Evolutionary conservation across 2,113 vertebrate genomes (phyloP), one percentile per base, ranked within the genome.

Genomic region (Macheiramphus alcinus): DNA sequence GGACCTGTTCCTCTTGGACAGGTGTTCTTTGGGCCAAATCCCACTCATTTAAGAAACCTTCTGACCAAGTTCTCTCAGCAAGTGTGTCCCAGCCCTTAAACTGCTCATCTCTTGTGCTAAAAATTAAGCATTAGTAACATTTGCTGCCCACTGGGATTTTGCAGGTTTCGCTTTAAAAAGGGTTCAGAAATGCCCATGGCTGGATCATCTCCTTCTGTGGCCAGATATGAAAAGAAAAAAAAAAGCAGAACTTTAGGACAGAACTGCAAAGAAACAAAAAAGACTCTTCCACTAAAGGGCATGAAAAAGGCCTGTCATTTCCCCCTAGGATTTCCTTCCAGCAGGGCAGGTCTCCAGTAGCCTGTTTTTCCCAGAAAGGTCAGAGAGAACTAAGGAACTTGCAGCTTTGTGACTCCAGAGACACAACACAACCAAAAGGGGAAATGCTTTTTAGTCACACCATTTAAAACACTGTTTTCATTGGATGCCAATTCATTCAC

Each of bases 341-440:
- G 59, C 34, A 95, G 80, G 88, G 87, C 86, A 90, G 93, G 83
- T 81, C 92, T 82, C 63, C 16, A 1, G 9, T 18, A 89, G 48
- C 32, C 65, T 75, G 52, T 61, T 91, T 94, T 93, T 89, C 78
- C 94, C 96, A 94, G 83, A 75, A 94, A 87, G 73, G 83, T 79
- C 80, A 47, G 47, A 58, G 34, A 90, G 40, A 72, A 65, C 23
- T 72, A 26, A 63, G 40, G 84, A 95, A 90, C 75, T 93, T 45
- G 26, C 81, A 90, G 86, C 87, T 93, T 93, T 88, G 61, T 92
- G 83, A 58, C 68, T 71, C 40, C 34, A 42, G 76, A 94, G 83
- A 81, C 86, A 89, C 50, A 88, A 92, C 86, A 86, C 47, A 84
- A 43, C 42, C 80, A 40, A 56, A 83, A 94, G 55, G 79, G 90